Percentiles rank a stretch among this genome's conserved stretches.
Conservation (phyloP, 2,888 invertebrate species). For the Drosophila phalerata region DNA sequence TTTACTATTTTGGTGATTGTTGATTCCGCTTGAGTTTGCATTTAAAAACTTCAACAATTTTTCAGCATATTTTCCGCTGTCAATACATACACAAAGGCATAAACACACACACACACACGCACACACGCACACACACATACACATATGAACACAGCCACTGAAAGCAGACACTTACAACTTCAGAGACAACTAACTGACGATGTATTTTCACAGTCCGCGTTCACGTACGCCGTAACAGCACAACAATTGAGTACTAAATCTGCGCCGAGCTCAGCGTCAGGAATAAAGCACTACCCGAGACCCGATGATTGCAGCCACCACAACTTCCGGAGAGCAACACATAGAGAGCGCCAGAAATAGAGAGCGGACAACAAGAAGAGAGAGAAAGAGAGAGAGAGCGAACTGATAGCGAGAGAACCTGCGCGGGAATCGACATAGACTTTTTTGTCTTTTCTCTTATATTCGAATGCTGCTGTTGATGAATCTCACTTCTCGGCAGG, state of each 20-base stretch:
- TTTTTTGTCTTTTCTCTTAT: constrained; percentile 52
- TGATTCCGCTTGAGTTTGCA: constrained; percentile 34
- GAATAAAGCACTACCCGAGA: constrained; percentile 48
- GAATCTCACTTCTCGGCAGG: constrained; percentile 19
- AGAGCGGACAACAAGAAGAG: neutral
- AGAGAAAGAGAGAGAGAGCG: constrained; percentile 2
- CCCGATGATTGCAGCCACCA: constrained; percentile 62
- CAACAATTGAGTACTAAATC: constrained; percentile 85
- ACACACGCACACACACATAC: constrained; percentile 28
- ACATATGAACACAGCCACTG: no score
- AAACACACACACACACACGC: constrained; percentile 32
- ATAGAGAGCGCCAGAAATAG: constrained; percentile 8
- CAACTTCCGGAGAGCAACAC: constrained; percentile 61
- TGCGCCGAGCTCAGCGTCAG: constrained; percentile 67
- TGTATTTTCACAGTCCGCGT: constrained; percentile 70
- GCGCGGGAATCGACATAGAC: constrained; percentile 40
- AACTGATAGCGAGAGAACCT: constrained; percentile 28
- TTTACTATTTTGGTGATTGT: constrained; percentile 10
- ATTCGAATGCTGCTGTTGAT: constrained; percentile 30
- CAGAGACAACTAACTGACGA: constrained; percentile 31
- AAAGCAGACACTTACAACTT: constrained; percentile 28
- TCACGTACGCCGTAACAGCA: constrained; percentile 83
- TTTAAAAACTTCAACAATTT: constrained; percentile 15
- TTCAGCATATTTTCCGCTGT: constrained; percentile 33
- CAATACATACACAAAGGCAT: constrained; percentile 13